These are phyloP conservation scores for Danio albolineatus DNA, from an alignment of 2,797 vertebrate genomes.

Conservation along the genomic window DNA sequence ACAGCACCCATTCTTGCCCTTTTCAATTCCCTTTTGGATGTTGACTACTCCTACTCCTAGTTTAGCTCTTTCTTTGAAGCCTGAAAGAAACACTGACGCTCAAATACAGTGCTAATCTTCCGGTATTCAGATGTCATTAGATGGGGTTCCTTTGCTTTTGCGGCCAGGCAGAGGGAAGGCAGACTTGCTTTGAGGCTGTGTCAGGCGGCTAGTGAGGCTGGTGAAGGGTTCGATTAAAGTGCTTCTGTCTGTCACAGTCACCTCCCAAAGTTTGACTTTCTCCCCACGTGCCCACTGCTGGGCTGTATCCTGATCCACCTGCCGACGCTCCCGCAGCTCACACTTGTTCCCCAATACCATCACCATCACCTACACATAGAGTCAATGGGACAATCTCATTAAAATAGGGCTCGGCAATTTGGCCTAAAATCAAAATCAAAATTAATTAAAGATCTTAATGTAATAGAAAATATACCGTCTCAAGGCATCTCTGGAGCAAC, in stretches of 20 bases:
- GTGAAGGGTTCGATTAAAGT: slow-evolving; percentile 94
- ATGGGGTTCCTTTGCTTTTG: slow-evolving; percentile 89
- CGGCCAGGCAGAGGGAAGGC: slow-evolving; percentile 92
- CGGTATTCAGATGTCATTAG: slow-evolving; percentile 80
- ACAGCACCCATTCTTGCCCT: too few species aligned
- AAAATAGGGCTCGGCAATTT: too few species aligned
- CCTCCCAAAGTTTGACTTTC: slow-evolving; percentile 95
- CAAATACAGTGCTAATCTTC: background rate
- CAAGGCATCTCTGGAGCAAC: too few species aligned
- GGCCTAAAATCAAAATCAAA: too few species aligned
- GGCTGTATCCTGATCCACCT: slow-evolving; percentile 89
- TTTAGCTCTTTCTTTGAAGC: background rate
- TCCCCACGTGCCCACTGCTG: slow-evolving; percentile 92
- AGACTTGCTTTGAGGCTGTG: slow-evolving; percentile 94
- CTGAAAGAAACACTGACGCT: background rate
- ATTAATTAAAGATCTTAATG: too few species aligned
- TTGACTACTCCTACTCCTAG: background rate
- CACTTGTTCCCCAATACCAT: slow-evolving; percentile 93
- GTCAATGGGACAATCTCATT: background rate
- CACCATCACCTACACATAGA: slow-evolving; percentile 82
- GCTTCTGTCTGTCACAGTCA: slow-evolving; percentile 87
- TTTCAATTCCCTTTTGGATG: too few species aligned
- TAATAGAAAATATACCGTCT: too few species aligned
- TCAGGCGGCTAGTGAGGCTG: slow-evolving; percentile 91
- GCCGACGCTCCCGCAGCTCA: slow-evolving; percentile 87